Evolutionary conservation across 2,113 vertebrate species (phyloP).

Genomic region (Mesocricetus auratus): DNA sequence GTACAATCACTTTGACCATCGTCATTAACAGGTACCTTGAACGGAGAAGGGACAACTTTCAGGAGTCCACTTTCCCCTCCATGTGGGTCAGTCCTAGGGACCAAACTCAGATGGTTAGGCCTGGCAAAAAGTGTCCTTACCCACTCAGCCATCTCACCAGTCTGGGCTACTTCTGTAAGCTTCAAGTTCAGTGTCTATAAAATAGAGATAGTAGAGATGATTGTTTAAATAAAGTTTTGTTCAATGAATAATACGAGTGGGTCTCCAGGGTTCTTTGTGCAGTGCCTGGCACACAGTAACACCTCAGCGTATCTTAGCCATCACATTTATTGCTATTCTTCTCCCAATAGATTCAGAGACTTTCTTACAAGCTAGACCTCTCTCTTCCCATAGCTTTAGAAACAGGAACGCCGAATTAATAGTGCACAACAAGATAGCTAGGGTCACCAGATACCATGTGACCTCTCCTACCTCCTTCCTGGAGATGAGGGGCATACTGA

Average conservation of each 20-base stretch:
- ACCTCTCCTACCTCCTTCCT: not conserved
- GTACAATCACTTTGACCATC: not conserved
- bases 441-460: not conserved
- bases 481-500: not conserved
- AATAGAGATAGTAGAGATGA: fast-evolving
- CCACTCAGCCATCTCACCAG: not conserved
- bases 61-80: not conserved
- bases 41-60: not conserved
- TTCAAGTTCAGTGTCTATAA: not conserved
- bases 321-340: not conserved
- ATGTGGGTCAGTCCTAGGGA: not conserved
- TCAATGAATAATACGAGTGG: not conserved
- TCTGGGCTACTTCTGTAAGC: not conserved
- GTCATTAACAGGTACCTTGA: not conserved
- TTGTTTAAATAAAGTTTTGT: not conserved
- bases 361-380: not conserved
- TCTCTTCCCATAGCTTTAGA: not conserved
- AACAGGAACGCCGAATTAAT: not conserved
- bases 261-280: not conserved
- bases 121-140: not conserved
- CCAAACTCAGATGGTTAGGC: not conserved
- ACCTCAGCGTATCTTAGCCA: not conserved
- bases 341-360: not conserved
- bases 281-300: not conserved
- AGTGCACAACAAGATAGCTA: not conserved